These are phyloP conservation scores for Phallusia fumigata DNA, from an alignment of 23 tunicate species.

Conservation along the genomic window DNA sequence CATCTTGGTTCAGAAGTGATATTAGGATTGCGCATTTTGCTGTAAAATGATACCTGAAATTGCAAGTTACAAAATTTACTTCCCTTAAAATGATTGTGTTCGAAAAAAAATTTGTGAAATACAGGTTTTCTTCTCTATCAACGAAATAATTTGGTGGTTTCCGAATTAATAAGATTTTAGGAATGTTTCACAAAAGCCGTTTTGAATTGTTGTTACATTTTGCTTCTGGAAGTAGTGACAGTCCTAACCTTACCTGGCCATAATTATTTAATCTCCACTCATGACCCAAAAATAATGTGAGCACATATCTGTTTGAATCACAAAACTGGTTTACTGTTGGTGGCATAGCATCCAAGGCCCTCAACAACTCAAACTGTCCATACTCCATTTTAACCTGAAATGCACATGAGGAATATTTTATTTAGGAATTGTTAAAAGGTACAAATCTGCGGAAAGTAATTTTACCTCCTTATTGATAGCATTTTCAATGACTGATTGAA, in stretches of 20 bases:
- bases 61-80: not conserved
- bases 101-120: too few species aligned
- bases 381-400: slow-evolving; percentile 19
- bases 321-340: slow-evolving; percentile 19
- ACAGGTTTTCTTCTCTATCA: too few species aligned
- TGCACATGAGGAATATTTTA: not conserved
- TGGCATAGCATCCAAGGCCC: slow-evolving; percentile 38
- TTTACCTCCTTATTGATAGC: slow-evolving; percentile 12
- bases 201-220: too few species aligned
- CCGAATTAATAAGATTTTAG: too few species aligned
- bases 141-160: too few species aligned
- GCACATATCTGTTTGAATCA: slow-evolving; percentile 21
- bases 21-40: not conserved
- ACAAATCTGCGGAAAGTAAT: too few species aligned
- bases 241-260: slow-evolving; percentile 55
- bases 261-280: slow-evolving; percentile 66
- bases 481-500: slow-evolving; percentile 30
- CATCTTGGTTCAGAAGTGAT: slow-evolving; percentile 7
- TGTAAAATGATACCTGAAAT: slow-evolving; percentile 51
- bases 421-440: too few species aligned
- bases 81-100: too few species aligned
- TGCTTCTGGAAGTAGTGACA: too few species aligned
- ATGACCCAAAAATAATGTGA: slow-evolving; percentile 49
- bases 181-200: too few species aligned
- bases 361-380: slow-evolving; percentile 27